Evolutionary conservation across 1,140 invertebrate genomes (phyloP).

Genomic region (Aphis craccivora): DNA sequence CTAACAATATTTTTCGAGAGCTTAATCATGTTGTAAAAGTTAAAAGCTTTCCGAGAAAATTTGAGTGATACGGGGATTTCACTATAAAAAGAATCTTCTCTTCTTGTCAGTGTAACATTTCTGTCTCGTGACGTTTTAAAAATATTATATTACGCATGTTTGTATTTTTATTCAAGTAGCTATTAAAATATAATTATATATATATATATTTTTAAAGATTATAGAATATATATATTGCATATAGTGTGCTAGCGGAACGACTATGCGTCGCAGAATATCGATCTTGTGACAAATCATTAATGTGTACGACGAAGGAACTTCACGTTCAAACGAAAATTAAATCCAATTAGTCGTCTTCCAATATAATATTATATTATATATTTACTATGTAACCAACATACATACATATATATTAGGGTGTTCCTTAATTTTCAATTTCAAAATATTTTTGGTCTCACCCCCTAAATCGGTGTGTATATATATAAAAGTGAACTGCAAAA

Average conservation of each 20-base stretch:
- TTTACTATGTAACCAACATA: not conserved
- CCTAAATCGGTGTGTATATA: too few relatives aligned
- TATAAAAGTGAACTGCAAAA: too few relatives aligned
- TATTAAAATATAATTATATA: not conserved
- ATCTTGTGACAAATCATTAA: not conserved
- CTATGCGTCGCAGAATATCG: not conserved
- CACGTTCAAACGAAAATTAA: not conserved
- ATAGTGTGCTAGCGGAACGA: not conserved
- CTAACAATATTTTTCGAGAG: conserved; percentile 10
- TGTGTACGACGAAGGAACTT: not conserved
- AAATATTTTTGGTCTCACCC: too few relatives aligned
- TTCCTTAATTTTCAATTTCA: too few relatives aligned
- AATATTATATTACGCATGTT: not conserved
- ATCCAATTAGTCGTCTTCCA: not conserved
- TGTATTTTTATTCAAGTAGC: not conserved
- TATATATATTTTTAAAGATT: not conserved
- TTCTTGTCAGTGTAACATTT: not conserved
- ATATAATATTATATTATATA: not conserved
- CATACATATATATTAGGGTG: too few relatives aligned
- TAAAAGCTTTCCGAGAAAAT: conserved; percentile 24
- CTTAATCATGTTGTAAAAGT: conserved; percentile 7
- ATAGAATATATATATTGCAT: not conserved
- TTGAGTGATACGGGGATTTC: not conserved
- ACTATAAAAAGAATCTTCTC: not conserved
- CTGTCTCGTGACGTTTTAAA: not conserved